Base-by-base conservation (phyloP, 2,797 vertebrate genomes). In the Gadopsis bispinosus region DNA sequence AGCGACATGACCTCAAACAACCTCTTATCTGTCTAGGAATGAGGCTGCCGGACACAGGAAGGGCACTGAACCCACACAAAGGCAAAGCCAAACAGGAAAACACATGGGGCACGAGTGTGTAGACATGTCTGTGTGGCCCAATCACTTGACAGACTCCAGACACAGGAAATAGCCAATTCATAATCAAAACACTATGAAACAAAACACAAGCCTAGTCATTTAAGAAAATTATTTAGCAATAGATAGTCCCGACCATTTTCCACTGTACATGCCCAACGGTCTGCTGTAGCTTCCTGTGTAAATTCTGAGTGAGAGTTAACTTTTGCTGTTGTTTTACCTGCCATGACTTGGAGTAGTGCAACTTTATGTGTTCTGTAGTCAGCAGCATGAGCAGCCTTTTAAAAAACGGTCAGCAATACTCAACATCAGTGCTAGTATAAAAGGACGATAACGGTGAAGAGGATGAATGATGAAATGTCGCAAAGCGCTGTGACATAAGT, bases 81-180 rank as follows among this genome's bases (percentile, higher is more conserved):
- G 48, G 60, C 69, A 83, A 73, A 70, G 48, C 62, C 69, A 83
- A 76, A 88, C 78, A 89, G 87, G 85, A 91, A 39, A 92, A 73
- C 69, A 47, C 33, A 65, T 16, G 11, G 50, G 0, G 2, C 51
- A 50, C 11, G 47, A 74, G 80, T 60, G 63, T 58, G 60, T 12
- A 35, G 47, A 76, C 39, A 51, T 20, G 26, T 41, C 47, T 16
- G 31, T 48, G 39, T 66, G 62, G 47, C 22, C 71, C 56, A 43
- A 58, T 64, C 14, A n/a, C 20, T 83, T 20, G 63, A 56, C 69
- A 77, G 54, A 33, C 20, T 54, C 50, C 53, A 77, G 75, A 62
- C 61, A 54, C 51, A 77, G 67, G 77, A 88, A 83, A 71, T 5
- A 16, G 2, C 13, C 0, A 51, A 35, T 55, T 67, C 47, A 50